Percentiles rank a stretch among this genome's conserved stretches.
Conservation (phyloP, 1,140 invertebrate genomes). For the Geopemphigus sp. region DNA sequence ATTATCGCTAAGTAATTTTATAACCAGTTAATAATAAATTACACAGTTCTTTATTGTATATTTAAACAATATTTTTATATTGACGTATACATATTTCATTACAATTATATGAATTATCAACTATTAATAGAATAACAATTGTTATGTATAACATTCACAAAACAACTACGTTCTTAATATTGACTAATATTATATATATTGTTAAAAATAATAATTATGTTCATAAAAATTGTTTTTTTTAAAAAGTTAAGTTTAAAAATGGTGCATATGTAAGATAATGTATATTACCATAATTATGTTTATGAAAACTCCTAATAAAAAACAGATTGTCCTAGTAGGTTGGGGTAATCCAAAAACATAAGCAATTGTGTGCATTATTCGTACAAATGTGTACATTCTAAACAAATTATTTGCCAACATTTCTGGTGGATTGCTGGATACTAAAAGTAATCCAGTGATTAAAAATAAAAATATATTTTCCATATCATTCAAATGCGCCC, state of each 20-base stretch:
- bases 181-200: not conserved
- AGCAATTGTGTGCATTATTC: conserved; percentile 66
- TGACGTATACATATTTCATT: not conserved
- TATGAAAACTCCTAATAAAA: conserved; percentile 55
- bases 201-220: not conserved
- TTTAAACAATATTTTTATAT: not conserved
- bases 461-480: conserved; percentile 73
- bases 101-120: not conserved
- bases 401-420: conserved; percentile 61
- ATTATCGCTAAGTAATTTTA: too few species aligned
- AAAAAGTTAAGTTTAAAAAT: conserved; percentile 14
- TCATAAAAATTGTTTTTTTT: not conserved
- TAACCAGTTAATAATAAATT: too few species aligned
- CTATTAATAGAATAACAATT: not conserved
- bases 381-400: conserved; percentile 60
- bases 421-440: conserved; percentile 62
- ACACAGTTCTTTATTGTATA: too few species aligned
- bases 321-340: conserved; percentile 61
- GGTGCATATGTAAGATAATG: conserved; percentile 45
- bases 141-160: not conserved
- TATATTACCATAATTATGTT: conserved; percentile 58
- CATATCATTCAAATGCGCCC: conserved; percentile 72
- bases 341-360: conserved; percentile 62
- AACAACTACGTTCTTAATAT: not conserved
- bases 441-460: conserved; percentile 63